A percentile compares a stretch with the other conserved stretches of the same genome.
Conservation (phyloP, 2,888 invertebrate species). For the Philaethria dido region DNA sequence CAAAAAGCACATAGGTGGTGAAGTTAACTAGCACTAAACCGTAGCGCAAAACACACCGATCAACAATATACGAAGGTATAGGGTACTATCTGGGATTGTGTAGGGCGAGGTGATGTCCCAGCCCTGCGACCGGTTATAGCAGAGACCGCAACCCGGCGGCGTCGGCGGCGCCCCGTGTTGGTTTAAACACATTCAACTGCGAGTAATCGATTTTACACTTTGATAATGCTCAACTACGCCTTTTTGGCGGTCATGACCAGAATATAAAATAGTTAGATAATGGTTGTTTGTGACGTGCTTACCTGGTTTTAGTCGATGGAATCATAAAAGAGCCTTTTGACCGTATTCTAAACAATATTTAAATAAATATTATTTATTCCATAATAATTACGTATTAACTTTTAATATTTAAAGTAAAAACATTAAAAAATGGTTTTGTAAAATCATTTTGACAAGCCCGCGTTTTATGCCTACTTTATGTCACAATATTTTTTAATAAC, state of each 20-base stretch:
- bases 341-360: too few relatives aligned
- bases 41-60: constrained; percentile 28
- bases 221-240: constrained; percentile 57
- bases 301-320: neutral
- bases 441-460: constrained; percentile 1
- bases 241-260: constrained; percentile 45
- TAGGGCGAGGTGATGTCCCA: constrained; percentile 79
- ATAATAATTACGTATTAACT: too few relatives aligned
- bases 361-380: too few relatives aligned
- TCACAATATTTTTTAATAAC: neutral
- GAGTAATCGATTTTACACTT: constrained; percentile 43
- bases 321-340: too few relatives aligned
- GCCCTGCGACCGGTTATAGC: constrained; percentile 78
- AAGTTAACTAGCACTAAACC: constrained; percentile 35
- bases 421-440: neutral
- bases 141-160: constrained; percentile 50
- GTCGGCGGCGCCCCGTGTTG: constrained; percentile 72
- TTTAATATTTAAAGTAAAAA: too few relatives aligned
- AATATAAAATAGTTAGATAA: constrained; percentile 38
- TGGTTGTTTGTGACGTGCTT: constrained; percentile 30
- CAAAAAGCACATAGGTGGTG: constrained; percentile 27
- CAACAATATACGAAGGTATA: constrained; percentile 66
- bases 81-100: constrained; percentile 73
- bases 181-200: constrained; percentile 55
- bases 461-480: neutral